phyloP scores from a whole-genome alignment of 2,888 invertebrate genomes.

The Digitonthophagus gazella region DNA sequence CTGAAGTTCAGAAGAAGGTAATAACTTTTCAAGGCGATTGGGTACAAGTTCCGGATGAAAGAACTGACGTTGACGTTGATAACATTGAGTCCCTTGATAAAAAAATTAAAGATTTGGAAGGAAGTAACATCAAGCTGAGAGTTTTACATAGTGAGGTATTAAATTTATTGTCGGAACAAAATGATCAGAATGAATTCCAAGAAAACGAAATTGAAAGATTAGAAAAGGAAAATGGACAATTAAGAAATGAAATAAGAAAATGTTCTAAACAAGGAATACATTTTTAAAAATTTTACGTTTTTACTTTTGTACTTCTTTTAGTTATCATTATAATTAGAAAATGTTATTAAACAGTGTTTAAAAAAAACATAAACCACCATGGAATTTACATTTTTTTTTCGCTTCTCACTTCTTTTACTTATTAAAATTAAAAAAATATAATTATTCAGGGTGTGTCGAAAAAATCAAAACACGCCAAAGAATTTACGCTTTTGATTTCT shows the following conservation, averaged over 20 bases:
- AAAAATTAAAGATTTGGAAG: not conserved
- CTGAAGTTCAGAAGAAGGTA: not conserved
- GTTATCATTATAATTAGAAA: no score
- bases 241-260: not conserved
- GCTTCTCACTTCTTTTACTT: no score
- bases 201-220: conserved; percentile 8
- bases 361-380: no score
- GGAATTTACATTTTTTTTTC: no score
- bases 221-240: not conserved
- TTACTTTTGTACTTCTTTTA: not conserved
- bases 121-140: not conserved
- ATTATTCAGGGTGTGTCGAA: no score
- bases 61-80: not conserved
- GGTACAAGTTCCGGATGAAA: not conserved
- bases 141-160: not conserved
- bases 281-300: not conserved
- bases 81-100: not conserved
- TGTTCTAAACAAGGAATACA: not conserved
- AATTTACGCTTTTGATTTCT: no score
- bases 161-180: not conserved
- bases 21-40: not conserved
- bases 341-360: no score
- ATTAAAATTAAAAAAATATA: no score
- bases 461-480: no score
- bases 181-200: not conserved